Evolutionary conservation across 2,888 invertebrate genomes (phyloP).

Genomic region (Epinotia brunnichana): DNA sequence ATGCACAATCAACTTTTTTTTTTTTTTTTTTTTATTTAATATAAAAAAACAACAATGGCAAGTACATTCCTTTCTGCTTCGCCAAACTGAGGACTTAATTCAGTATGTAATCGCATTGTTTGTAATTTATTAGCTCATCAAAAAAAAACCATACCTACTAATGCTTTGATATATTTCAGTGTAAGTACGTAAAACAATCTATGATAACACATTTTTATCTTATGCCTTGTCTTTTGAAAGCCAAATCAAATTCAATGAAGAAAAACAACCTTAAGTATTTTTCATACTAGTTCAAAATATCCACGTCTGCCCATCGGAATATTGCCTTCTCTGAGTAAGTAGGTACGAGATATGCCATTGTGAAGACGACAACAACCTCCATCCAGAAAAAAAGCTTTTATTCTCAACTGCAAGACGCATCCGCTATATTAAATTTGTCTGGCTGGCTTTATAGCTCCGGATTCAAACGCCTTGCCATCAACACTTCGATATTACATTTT

Average conservation of each 20-base stretch:
- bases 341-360: not conserved
- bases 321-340: not conserved
- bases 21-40: too few relatives aligned
- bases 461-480: not conserved
- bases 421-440: constrained; percentile 26
- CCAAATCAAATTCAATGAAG: not conserved
- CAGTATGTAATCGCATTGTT: too few relatives aligned
- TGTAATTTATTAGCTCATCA: too few relatives aligned
- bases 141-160: too few relatives aligned
- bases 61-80: too few relatives aligned
- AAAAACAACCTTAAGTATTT: not conserved
- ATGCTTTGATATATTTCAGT: too few relatives aligned
- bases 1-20: too few relatives aligned
- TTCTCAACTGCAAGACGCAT: constrained; percentile 8
- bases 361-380: not conserved
- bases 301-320: constrained; percentile 1
- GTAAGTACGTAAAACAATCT: too few relatives aligned
- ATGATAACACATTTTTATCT: not conserved
- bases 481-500: constrained; percentile 31
- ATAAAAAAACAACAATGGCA: too few relatives aligned
- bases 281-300: not conserved
- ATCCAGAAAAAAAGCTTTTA: constrained; percentile 18
- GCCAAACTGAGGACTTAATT: too few relatives aligned
- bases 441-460: constrained; percentile 3
- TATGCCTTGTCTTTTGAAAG: not conserved